Conservation (phyloP, 2,113 vertebrate species). For the Ceyx margarethae region DNA sequence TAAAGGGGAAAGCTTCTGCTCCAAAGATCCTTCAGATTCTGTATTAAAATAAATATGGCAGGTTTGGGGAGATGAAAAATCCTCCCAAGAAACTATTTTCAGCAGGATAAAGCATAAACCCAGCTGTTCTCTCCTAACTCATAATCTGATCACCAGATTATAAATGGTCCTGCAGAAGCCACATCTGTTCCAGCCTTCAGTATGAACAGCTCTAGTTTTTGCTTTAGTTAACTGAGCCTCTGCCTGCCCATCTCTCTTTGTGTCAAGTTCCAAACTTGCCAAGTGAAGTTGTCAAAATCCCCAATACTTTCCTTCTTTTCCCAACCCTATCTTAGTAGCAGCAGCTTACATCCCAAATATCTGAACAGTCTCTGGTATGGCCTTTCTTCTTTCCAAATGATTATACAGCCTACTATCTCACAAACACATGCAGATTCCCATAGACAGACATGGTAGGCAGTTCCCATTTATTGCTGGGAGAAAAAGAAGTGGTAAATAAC, state of each 20-base stretch:
- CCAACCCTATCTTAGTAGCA: background rate
- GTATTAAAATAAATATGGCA: background rate
- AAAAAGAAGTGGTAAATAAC: background rate
- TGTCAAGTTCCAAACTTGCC: background rate
- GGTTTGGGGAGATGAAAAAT: background rate
- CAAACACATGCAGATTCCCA: constrained; percentile 7
- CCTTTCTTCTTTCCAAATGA: background rate
- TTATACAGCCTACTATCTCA: background rate
- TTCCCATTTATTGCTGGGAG: constrained; percentile 25
- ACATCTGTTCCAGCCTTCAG: background rate
- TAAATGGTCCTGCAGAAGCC: background rate
- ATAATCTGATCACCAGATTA: background rate
- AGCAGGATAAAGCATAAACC: background rate
- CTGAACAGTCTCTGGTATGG: background rate
- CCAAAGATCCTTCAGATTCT: background rate
- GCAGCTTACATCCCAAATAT: background rate
- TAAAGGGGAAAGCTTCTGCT: background rate
- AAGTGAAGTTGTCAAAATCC: background rate
- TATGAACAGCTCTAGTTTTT: background rate
- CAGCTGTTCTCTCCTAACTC: background rate
- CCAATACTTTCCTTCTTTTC: background rate
- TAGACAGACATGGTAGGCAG: background rate
- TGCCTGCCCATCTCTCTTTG: background rate
- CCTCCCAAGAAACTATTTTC: background rate
- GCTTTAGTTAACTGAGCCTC: background rate